phyloP scores from a whole-genome alignment of 2,113 vertebrate genomes.

The Hiodon alosoides region DNA sequence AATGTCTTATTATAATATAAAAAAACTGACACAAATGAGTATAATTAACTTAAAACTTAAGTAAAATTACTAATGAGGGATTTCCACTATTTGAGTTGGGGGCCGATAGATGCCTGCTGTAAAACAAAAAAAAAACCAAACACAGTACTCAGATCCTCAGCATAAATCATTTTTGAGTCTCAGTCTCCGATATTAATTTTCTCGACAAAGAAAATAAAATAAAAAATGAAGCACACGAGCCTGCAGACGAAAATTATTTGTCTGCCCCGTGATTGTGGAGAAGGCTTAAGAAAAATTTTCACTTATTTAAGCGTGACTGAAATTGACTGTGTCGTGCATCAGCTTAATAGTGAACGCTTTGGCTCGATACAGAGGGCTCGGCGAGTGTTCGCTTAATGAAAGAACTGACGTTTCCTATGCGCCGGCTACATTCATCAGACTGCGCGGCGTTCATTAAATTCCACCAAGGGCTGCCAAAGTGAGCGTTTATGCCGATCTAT shows the following conservation, averaged over 20 bases:
- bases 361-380: conserved; percentile 91
- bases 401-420: conserved; percentile 89
- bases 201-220: conserved; percentile 35
- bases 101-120: background rate
- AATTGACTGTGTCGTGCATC: conserved; percentile 96
- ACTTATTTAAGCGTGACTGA: conserved; percentile 91
- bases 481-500: conserved; percentile 80
- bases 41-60: too few relatives aligned
- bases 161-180: conserved; percentile 29
- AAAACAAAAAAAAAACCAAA: background rate
- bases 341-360: conserved; percentile 84
- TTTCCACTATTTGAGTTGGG: background rate
- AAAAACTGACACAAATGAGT: too few relatives aligned
- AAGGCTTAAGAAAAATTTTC: conserved; percentile 78
- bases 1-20: too few relatives aligned
- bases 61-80: background rate
- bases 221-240: conserved; percentile 29
- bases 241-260: conserved; percentile 67
- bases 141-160: conserved; percentile 19
- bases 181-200: conserved; percentile 16
- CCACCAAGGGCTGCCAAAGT: conserved; percentile 84
- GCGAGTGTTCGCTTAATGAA: conserved; percentile 94
- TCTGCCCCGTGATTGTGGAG: conserved; percentile 39
- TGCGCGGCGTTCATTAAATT: conserved; percentile 76
- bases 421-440: conserved; percentile 88